Evolutionary conservation across 1,140 invertebrate genomes (phyloP).

Genomic region (Hypothenemus hampei): DNA sequence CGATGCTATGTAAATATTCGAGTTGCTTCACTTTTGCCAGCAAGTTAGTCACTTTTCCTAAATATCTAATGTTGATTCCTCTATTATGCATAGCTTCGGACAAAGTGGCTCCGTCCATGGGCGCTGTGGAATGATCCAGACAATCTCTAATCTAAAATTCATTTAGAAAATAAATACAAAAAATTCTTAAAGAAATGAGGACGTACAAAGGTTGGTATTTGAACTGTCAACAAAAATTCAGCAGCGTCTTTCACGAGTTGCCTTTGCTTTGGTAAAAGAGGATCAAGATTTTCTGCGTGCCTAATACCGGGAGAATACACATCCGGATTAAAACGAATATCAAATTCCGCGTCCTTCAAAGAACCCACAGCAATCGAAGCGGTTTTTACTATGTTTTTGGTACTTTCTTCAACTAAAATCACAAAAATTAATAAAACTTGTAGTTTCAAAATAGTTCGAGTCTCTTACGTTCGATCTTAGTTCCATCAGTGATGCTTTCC

Average conservation of each 20-base stretch:
- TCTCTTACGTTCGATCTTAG: conserved; percentile 68
- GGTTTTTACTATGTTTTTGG: conserved; percentile 82
- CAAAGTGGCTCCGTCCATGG: conserved; percentile 94
- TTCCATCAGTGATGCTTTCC: conserved; percentile 81
- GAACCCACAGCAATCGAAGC: conserved; percentile 88
- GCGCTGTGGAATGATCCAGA: conserved; percentile 83
- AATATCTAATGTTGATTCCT: conserved; percentile 95
- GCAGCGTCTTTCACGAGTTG: conserved; percentile 91
- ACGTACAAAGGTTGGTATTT: conserved; percentile 91
- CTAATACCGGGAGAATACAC: conserved; percentile 91
- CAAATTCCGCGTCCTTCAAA: conserved; percentile 90
- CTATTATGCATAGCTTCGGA: conserved; percentile 87
- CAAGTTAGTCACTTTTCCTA: conserved; percentile 81
- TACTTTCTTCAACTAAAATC: conserved; percentile 70
- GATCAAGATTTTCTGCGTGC: conserved; percentile 67
- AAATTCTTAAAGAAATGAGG: neutral
- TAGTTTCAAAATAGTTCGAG: neutral
- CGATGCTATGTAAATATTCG: conserved; percentile 83
- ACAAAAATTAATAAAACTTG: neutral
- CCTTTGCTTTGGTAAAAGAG: conserved; percentile 72
- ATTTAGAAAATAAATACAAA: neutral
- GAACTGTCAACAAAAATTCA: conserved; percentile 86
- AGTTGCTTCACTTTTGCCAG: conserved; percentile 74
- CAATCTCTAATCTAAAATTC: conserved; percentile 83
- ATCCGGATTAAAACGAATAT: conserved; percentile 97